phyloP scores from a whole-genome alignment of 2,888 invertebrate genomes.

The Lacanobia wlatinum region DNA sequence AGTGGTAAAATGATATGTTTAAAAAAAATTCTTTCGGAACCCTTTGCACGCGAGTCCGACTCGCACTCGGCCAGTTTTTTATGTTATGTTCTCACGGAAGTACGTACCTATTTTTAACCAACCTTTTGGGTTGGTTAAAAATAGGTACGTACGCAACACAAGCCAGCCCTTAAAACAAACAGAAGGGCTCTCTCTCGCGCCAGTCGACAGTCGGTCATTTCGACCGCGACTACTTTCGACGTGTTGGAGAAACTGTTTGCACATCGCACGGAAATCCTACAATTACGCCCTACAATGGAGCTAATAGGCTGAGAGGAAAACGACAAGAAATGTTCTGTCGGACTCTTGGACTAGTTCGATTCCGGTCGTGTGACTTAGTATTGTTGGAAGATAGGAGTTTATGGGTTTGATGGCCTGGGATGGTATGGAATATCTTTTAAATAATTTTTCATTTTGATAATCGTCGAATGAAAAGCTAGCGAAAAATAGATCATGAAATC shows the following conservation, averaged over 20 bases:
- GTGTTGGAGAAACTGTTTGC: slow-evolving; percentile 57
- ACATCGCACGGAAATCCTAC: slow-evolving; percentile 76
- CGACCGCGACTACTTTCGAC: slow-evolving; percentile 48
- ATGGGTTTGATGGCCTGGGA: background rate
- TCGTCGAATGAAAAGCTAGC: too few species aligned
- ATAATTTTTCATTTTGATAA: too few species aligned
- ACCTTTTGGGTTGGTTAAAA: too few species aligned
- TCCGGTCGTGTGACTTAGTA: slow-evolving; percentile 17
- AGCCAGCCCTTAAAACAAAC: slow-evolving; percentile 30
- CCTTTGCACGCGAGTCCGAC: too few species aligned
- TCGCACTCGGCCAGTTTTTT: too few species aligned
- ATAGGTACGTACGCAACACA: background rate
- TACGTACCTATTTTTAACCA: background rate
- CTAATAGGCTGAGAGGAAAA: slow-evolving; percentile 35
- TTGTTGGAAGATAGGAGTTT: background rate
- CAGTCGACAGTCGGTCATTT: slow-evolving; percentile 48
- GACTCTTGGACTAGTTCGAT: slow-evolving; percentile 31
- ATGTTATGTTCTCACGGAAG: background rate
- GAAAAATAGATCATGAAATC: too few species aligned
- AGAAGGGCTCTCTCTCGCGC: slow-evolving; percentile 38
- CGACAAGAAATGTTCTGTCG: slow-evolving; percentile 26
- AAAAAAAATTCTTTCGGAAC: too few species aligned
- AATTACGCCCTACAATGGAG: slow-evolving; percentile 74
- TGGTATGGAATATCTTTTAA: background rate
- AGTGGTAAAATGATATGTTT: too few species aligned